Base-by-base conservation (phyloP, 2,113 vertebrate genomes). In the Phylloscopus whistleri region DNA sequence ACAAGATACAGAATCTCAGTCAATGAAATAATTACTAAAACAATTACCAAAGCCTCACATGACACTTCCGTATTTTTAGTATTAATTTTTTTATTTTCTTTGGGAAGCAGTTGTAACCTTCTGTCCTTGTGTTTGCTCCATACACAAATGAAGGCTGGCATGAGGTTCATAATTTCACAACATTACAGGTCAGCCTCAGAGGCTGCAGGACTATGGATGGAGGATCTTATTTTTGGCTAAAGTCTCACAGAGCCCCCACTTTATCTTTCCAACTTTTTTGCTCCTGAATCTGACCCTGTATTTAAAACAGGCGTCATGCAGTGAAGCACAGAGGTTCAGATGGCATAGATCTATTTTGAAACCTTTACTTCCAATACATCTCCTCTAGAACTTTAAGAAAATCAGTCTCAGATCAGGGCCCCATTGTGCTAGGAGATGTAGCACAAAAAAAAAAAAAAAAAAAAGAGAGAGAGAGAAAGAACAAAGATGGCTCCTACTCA, bases 321-420 rank as follows among this genome's bases (percentile, higher is more conserved):
- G 93, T 46, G 74, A 84, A 89, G 64, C 58, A 72, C 35, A 82
- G 87, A 87, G 84, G 37, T 87, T 93, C 43, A 83, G 39, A 58
- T 60, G 43, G n/a, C 76, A 83, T 21, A 84, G 74, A 82, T 94
- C 81, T 95, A 74, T 95, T 94, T 92, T 87, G 69, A 94, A 96
- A 92, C 59, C 87, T 91, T 92, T 76, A 53, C 53, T 87, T 58
- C 69, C 52, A 46, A 79, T 68, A 69, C 17, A 59, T 72, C 19
- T 94, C 84, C 41, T 82, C 78, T 68, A 94, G 46, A 91, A 87
- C 74, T 41, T 79, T 70, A 90, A 73, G 81, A 87, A 95, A 96
- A 85, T 52, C 66, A 19, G 52, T 31, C 16, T 87, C 66, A 94
- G 84, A 95, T 64, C 69, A 90, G 53, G 56, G n/a, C n/a, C 22